Evolutionary conservation across 2,113 vertebrate species (phyloP).

Genomic region (Psilopogon haemacephalus): DNA sequence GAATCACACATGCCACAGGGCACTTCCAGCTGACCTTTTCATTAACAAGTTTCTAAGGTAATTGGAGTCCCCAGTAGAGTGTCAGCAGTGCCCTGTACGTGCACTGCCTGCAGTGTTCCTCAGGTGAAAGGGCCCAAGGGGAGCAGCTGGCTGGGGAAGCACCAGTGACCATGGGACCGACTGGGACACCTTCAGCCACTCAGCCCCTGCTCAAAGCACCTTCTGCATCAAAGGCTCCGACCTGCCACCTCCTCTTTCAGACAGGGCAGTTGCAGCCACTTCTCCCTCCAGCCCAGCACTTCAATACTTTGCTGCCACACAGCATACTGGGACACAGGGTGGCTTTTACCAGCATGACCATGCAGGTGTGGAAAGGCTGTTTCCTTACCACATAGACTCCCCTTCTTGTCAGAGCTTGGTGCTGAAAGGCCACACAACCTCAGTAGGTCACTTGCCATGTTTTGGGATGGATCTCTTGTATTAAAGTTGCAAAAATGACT

Average conservation of each 20-base stretch:
- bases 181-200: not conserved
- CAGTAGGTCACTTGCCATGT: not conserved
- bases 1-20: rapidly evolving
- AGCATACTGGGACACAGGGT: no score
- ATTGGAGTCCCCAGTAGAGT: rapidly evolving
- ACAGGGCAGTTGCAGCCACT: not conserved
- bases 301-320: no score
- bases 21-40: rapidly evolving
- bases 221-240: not conserved
- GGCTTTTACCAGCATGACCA: not conserved
- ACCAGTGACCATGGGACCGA: not conserved
- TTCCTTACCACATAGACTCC: not conserved
- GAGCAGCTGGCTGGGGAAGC: not conserved
- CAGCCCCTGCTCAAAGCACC: not conserved
- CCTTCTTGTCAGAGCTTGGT: not conserved
- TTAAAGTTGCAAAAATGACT: not conserved
- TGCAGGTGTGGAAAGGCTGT: rapidly evolving
- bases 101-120: not conserved
- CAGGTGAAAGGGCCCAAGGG: not conserved
- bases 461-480: not conserved
- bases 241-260: not conserved
- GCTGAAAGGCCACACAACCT: not conserved
- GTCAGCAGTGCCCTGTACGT: no score
- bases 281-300: rapidly evolving
- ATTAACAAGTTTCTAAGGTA: not conserved